Evolutionary conservation across 2,797 vertebrate genomes (phyloP), one percentile per base, ranked within the genome.

Genomic region (Karalla daura): DNA sequence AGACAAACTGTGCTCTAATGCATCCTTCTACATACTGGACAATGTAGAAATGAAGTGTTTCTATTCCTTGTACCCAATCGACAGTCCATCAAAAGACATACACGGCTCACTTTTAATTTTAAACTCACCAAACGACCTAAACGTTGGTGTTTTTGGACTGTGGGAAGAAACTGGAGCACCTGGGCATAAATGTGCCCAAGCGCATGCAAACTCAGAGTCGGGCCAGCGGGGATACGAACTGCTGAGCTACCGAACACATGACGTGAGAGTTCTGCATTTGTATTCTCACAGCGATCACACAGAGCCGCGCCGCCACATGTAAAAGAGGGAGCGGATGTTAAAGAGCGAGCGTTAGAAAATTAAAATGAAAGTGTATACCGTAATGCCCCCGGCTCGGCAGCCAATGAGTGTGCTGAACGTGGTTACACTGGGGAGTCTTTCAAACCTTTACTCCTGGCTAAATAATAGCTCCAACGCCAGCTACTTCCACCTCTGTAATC

Each of bases 371-470:
- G 49, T 1, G 1, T 40, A 58, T 43, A 56, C 24, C 51, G 63
- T 75, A 69, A 78, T 81, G 70, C 39, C 65, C 58, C 46, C 20
- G 35, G 70, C 78, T 74, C 70, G 58, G 32, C 8, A 50, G 60
- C 62, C 87, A 85, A 86, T 87, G 75, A 86, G 69, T 76, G 37
- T 18, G 46, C 49, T 66, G 75, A 79, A 76, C 61, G 58, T 7
- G 32, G 50, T 58, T 73, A 65, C 87, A 72, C 84, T 21, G 0
- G 83, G 83, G 86, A 83, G 62, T 62, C 73, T 77, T 85, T 68
- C 64, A 67, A 86, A 85, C 85, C 84, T 89, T 87, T 89, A 84
- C 47, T 74, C 67, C 56, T 81, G 41, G 53, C 70, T 78, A 88
- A 91, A 89, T 88, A 90, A 86, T 69, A 81, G 68, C 78, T 76